Conservation (phyloP, 2,888 invertebrate genomes). For the Eupithecia dodoneata region DNA sequence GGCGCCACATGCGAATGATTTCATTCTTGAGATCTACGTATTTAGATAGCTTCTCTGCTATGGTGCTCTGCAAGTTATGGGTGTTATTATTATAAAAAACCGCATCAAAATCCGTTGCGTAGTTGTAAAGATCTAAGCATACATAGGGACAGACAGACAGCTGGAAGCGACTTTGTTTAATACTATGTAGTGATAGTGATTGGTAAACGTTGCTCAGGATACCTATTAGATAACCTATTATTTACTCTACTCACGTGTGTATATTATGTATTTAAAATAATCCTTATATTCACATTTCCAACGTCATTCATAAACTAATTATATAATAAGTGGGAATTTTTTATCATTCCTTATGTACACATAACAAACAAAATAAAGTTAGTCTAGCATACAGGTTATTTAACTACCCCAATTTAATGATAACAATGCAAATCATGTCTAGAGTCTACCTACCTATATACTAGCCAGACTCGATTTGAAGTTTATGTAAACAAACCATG, state of each 20-base stretch:
- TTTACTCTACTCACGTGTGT: neutral
- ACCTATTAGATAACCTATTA: neutral
- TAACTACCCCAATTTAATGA: neutral
- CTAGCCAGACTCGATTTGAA: too few species aligned
- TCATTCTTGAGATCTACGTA: too few species aligned
- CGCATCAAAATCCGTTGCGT: too few species aligned
- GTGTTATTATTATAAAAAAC: too few species aligned
- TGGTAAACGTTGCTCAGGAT: neutral
- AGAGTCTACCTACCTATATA: too few species aligned
- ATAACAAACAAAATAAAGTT: neutral
- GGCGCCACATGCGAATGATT: too few species aligned
- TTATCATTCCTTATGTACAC: neutral
- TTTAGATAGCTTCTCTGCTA: too few species aligned
- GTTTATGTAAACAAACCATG: too few species aligned
- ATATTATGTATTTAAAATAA: neutral
- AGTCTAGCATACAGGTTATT: neutral
- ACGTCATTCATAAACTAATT: neutral
- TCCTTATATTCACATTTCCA: neutral
- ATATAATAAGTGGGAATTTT: neutral
- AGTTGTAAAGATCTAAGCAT: too few species aligned
- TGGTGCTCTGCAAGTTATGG: too few species aligned
- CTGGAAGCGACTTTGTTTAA: too few species aligned
- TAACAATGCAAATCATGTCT: neutral
- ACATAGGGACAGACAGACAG: too few species aligned
- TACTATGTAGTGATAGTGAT: neutral